phyloP scores from a whole-genome alignment of 2,888 invertebrate species.

The Chorisops tibialis region DNA sequence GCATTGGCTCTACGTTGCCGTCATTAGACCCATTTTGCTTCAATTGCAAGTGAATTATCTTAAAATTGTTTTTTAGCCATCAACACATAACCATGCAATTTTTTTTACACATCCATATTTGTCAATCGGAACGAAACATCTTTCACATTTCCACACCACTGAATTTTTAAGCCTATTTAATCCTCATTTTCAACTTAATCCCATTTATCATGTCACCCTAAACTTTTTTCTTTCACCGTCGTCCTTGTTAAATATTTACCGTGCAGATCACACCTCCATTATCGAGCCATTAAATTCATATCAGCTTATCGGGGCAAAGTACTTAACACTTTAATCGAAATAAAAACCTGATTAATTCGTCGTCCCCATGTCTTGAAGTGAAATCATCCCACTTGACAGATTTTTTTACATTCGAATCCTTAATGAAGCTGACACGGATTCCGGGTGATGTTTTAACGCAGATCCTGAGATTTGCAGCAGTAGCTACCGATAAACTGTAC shows the following conservation, averaged over 20 bases:
- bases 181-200: too few relatives aligned
- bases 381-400: slow-evolving; percentile 26
- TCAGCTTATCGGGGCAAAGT: slow-evolving; percentile 29
- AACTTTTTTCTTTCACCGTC: too few relatives aligned
- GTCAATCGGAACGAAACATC: too few relatives aligned
- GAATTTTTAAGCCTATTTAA: too few relatives aligned
- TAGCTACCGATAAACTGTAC: not conserved
- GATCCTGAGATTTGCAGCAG: slow-evolving; percentile 15
- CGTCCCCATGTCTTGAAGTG: slow-evolving; percentile 13
- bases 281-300: slow-evolving; percentile 32
- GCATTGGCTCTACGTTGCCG: too few relatives aligned
- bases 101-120: too few relatives aligned
- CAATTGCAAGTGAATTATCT: too few relatives aligned
- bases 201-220: too few relatives aligned
- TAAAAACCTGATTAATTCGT: slow-evolving; percentile 29
- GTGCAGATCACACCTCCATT: slow-evolving; percentile 29
- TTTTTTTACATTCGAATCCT: slow-evolving; percentile 31
- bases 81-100: too few relatives aligned
- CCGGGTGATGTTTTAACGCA: not conserved
- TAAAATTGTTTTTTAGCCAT: too few relatives aligned
- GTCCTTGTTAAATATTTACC: slow-evolving; percentile 17
- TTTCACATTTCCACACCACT: too few relatives aligned
- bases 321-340: slow-evolving; percentile 25
- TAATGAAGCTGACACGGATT: slow-evolving; percentile 28
- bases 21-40: too few relatives aligned